Base-by-base conservation (phyloP, 1,140 invertebrate species). In the Drosophila watanabei region DNA sequence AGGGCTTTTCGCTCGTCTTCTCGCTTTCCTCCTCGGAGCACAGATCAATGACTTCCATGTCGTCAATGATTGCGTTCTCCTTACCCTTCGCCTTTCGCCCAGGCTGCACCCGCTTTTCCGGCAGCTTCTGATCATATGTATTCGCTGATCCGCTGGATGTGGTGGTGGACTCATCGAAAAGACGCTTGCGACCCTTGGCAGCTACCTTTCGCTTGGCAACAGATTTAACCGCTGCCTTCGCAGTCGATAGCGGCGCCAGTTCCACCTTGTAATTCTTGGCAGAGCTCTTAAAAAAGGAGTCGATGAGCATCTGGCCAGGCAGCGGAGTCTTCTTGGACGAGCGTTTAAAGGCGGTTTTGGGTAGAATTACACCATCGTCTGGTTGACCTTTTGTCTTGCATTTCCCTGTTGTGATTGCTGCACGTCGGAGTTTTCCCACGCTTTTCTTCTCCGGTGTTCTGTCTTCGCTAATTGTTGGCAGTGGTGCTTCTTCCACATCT, bases 231-330 rank as follows among this genome's bases (percentile, higher is more conserved):
- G 11, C 32, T 1, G 14, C 13, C 20, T 52, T 63, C 11, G n/a
- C 30, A 14, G 28, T 56, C 39, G 56, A 73, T 14, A 11, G 6
- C 2, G 54, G 39, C 6, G 9, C 39, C 13, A 33, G 48, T 13
- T 82, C 79, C 3, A 86, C 75, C 45, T 81, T 86, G 39, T 77
- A 87, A 20, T 52, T 89, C 62, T 92, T 92, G 0, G 79, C 13
- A 14, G 60, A 33, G 24, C 85, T 90, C 16, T 87, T 92, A 28
- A 92, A 92, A 18, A 82, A 92, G 9, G 65, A 54, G 69, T 92
- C 82, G 1, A 92, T 92, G 4, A 86, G 75, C 52, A 79, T 35
- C 59, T 92, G 91, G 4, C 76, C 77, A 2, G 85, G 73, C 7
- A 80, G 58, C 0, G 73, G 80, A 16, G 85, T 81, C 20, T 90